Conservation (phyloP, 2,888 invertebrate genomes). For the Amphimallon solstitiale region DNA sequence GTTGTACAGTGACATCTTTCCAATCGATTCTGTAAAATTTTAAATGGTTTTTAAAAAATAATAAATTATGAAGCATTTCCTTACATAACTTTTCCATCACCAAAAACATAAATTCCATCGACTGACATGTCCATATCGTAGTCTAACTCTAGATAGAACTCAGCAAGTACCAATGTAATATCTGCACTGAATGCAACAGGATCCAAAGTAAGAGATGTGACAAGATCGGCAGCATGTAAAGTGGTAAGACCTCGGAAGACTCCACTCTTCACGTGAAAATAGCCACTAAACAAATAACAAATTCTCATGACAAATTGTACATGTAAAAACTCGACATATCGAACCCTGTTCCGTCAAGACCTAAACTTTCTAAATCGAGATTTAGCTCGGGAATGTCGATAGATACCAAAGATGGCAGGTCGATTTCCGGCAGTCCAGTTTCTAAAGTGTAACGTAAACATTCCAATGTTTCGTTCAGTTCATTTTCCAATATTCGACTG, state of each 20-base stretch:
- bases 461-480: conserved; percentile 29
- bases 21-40: conserved; percentile 12
- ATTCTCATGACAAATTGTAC: not conserved
- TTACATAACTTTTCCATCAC: conserved; percentile 36
- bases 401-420: conserved; percentile 32
- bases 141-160: conserved; percentile 26
- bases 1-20: conserved; percentile 16
- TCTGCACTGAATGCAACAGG: conserved; percentile 21
- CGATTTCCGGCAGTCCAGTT: conserved; percentile 30
- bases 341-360: conserved; percentile 25
- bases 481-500: conserved; percentile 17
- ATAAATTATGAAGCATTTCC: not conserved
- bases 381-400: conserved; percentile 32
- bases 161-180: conserved; percentile 15
- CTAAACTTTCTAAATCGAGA: conserved; percentile 13
- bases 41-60: not conserved
- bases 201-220: conserved; percentile 1
- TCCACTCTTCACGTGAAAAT: conserved; percentile 9
- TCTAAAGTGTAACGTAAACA: conserved; percentile 28
- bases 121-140: conserved; percentile 33
- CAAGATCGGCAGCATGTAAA: conserved; percentile 25
- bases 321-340: not conserved
- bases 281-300: conserved; percentile 18
- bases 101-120: conserved; percentile 28
- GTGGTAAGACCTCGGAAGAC: conserved; percentile 30